Evolutionary conservation across 2,797 vertebrate genomes (phyloP).

Genomic region (Acipenser ruthenus): DNA sequence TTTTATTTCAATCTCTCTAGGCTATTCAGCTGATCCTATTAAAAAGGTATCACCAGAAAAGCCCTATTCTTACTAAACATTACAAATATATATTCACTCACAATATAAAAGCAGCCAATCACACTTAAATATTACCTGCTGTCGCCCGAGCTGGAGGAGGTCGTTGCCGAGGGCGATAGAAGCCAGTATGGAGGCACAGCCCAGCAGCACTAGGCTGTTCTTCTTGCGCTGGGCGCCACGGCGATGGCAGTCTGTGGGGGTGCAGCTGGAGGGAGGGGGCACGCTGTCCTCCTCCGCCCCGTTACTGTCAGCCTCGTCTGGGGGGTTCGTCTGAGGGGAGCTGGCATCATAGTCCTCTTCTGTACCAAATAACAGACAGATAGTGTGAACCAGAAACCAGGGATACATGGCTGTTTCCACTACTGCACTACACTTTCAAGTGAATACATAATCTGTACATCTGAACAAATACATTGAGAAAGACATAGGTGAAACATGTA

Average conservation of each 20-base stretch:
- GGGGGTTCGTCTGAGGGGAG: conserved; percentile 51
- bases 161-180: conserved; percentile 72
- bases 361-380: conserved; percentile 32
- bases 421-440: not conserved
- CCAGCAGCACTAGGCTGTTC: conserved; percentile 65
- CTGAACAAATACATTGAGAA: too few relatives aligned
- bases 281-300: conserved; percentile 36
- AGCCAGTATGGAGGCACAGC: conserved; percentile 75
- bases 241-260: conserved; percentile 38
- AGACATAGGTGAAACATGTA: too few relatives aligned
- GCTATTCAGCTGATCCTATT: too few relatives aligned
- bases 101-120: too few relatives aligned
- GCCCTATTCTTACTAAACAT: too few relatives aligned
- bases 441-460: too few relatives aligned
- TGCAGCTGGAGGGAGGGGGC: not conserved
- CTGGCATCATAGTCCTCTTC: conserved; percentile 71
- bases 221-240: conserved; percentile 58
- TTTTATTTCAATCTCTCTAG: too few relatives aligned
- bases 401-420: not conserved
- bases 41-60: too few relatives aligned
- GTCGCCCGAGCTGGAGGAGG: conserved; percentile 60
- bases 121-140: conserved; percentile 39
- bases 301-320: conserved; percentile 57
- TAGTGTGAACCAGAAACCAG: not conserved
- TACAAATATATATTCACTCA: too few relatives aligned